Evolutionary conservation across 2,888 invertebrate species (phyloP).

Genomic region (Pasiphila rectangulata): DNA sequence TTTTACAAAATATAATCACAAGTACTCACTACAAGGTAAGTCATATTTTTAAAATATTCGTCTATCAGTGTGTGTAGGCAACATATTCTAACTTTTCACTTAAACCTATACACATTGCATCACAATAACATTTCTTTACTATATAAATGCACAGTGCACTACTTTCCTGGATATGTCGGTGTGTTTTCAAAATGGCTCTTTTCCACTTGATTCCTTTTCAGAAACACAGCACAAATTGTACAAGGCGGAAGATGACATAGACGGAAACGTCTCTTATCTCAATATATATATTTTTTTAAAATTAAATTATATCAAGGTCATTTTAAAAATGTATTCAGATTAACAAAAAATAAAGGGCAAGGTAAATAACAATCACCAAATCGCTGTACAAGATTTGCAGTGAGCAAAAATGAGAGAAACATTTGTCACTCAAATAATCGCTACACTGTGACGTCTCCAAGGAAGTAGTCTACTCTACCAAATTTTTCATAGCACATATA

Average conservation of each 20-base stretch:
- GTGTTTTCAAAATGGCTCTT: constrained; percentile 95
- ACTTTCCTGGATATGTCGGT: constrained; percentile 82
- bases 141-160: constrained; percentile 74
- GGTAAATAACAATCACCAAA: constrained; percentile 31
- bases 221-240: constrained; percentile 92
- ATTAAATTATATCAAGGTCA: too few species aligned
- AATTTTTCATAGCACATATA: constrained; percentile 61
- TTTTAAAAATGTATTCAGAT: constrained; percentile 33
- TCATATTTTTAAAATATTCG: constrained; percentile 46
- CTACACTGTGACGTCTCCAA: constrained; percentile 68
- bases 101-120: constrained; percentile 58
- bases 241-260: constrained; percentile 54
- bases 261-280: constrained; percentile 33
- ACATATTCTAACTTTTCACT: constrained; percentile 60
- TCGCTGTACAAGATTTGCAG: constrained; percentile 66
- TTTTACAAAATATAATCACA: constrained; percentile 71
- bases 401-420: constrained; percentile 47
- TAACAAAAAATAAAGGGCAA: constrained; percentile 17
- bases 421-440: constrained; percentile 39
- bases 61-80: constrained; percentile 59
- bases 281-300: too few species aligned
- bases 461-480: constrained; percentile 68
- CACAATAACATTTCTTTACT: constrained; percentile 44
- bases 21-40: constrained; percentile 66
- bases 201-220: constrained; percentile 89